These are phyloP conservation scores for Tiliacea citrago DNA, from an alignment of 2,888 invertebrate genomes.

Conservation along the genomic window DNA sequence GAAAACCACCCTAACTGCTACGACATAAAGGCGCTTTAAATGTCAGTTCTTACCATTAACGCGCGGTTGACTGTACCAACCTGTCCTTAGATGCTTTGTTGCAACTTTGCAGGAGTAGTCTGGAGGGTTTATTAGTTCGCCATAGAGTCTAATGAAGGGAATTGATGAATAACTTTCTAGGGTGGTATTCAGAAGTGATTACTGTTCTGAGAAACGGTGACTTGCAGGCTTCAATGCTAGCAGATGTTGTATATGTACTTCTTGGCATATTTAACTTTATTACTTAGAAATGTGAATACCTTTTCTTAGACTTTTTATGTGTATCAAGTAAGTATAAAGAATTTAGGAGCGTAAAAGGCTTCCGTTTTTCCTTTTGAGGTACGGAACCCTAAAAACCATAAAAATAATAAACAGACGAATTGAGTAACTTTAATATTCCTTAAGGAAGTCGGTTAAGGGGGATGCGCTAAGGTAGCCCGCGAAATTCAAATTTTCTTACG, in stretches of 20 bases:
- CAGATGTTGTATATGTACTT: neutral
- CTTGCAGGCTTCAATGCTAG: neutral
- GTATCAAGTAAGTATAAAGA: no score
- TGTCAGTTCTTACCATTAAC: no score
- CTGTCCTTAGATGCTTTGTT: conserved; percentile 59
- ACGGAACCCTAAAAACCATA: no score
- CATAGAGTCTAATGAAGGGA: conserved; percentile 20
- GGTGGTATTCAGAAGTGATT: neutral
- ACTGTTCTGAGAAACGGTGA: neutral
- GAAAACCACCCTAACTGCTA: no score
- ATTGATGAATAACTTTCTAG: conserved; percentile 7
- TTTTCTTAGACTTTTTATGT: no score
- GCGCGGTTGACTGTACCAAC: no score
- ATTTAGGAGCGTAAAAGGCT: no score
- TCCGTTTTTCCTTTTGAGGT: no score
- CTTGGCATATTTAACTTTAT: neutral
- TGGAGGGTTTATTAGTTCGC: conserved; percentile 29
- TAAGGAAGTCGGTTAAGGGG: neutral
- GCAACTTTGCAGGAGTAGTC: conserved; percentile 46
- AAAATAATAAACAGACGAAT: neutral
- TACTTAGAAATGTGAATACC: no score
- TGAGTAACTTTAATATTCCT: neutral
- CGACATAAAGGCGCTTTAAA: no score
- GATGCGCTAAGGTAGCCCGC: no score
- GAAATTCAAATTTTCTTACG: no score